phyloP scores from a whole-genome alignment of 1,140 invertebrate genomes.

The Odontomachus brunneus region DNA sequence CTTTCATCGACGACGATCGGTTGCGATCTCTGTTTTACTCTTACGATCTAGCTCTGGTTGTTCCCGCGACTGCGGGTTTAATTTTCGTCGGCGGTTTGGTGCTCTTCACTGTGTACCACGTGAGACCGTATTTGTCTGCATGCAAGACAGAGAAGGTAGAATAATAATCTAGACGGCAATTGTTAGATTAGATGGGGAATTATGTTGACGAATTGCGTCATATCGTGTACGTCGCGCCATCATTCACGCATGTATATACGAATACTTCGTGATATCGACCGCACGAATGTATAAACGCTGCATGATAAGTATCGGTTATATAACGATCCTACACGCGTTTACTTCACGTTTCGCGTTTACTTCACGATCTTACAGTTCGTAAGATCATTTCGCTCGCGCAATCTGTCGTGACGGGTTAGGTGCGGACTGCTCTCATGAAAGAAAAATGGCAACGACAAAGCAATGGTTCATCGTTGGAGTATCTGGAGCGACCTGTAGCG shows the following conservation, averaged over 20 bases:
- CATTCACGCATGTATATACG: not conserved
- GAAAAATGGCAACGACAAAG: constrained; percentile 72
- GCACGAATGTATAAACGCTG: not conserved
- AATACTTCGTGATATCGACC: not conserved
- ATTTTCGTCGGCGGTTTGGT: constrained; percentile 89
- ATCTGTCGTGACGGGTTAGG: no score
- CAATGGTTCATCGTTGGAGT: constrained; percentile 91
- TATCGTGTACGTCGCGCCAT: not conserved
- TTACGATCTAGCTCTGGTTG: constrained; percentile 87
- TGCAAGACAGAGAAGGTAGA: constrained; percentile 41
- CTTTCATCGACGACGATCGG: constrained; percentile 88
- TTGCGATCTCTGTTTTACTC: constrained; percentile 87
- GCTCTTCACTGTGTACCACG: constrained; percentile 88
- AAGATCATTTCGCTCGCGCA: no score
- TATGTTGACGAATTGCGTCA: not conserved
- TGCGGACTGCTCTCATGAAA: not conserved
- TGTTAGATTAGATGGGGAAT: not conserved
- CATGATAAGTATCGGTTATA: no score
- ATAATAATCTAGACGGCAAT: constrained; percentile 3
- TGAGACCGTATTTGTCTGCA: constrained; percentile 73
- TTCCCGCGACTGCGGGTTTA: constrained; percentile 87
- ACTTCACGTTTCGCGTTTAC: no score
- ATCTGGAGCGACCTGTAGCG: constrained; percentile 92
- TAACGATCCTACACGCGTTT: no score
- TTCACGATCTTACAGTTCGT: no score